Evolutionary conservation across 2,113 vertebrate genomes (phyloP), one percentile per base, ranked within the genome.

Genomic region (Pyxicephalus adspersus): DNA sequence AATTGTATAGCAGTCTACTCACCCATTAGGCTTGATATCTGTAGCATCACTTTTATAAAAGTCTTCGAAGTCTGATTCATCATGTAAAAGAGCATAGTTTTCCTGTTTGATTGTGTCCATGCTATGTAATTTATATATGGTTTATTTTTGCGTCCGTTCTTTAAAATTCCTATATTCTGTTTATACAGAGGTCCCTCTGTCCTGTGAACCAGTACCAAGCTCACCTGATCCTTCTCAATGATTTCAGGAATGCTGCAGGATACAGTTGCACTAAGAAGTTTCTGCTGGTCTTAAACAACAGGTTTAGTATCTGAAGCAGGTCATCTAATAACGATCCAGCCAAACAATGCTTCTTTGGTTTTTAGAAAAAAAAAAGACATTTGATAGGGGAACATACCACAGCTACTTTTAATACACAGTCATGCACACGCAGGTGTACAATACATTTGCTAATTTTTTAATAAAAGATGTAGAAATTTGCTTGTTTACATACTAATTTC

Each of bases 1-100:
- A 45, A 38, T 38, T 9, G 38, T 38, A 8, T 38, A 45, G 38
- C 15, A 45, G 9, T 45, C n/a, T 55, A 64, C 83, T 83, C 79
- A 83, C 54, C 66, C 52, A 29, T 84, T 60, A 73, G 38, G 73
- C 17, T 74, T 77, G 31, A 29, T 51, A 64, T 57, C 0, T 23
- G 61, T 78, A 57, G 55, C 16, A 76, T 83, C 80, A 64, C 31
- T 81, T 83, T 77, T 65, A 54, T 81, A 81, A 84, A 79, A 84
- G 16, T 83, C 76, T 82, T 87, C 70, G 4, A 70, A 45, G 22
- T 87, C 81, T 20, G 68, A 85, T 23, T 82, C 52, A 72, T 79
- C 38, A 15, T 84, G 84, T 67, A 84, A 83, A 13, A 86, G 71
- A 23, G 81, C 50, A 6, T 73, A 83, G 72, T 85, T 86, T 70